A percentile compares a stretch with the other conserved stretches of the same genome.
These are phyloP conservation scores for Macrophya annulata DNA, from an alignment of 2,888 invertebrate species.

Conservation along the genomic window DNA sequence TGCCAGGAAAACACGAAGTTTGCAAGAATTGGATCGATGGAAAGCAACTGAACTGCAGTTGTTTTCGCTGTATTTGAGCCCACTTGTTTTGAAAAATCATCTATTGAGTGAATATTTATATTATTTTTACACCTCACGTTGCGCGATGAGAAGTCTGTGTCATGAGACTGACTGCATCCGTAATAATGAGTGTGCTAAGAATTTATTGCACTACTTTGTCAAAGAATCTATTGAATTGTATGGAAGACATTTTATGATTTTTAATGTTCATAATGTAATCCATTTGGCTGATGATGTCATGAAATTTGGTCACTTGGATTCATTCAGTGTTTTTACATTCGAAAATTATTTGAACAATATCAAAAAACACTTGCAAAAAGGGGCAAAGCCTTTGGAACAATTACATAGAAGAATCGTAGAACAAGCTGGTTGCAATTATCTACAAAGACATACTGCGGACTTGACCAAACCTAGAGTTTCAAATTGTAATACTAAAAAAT, in stretches of 20 bases:
- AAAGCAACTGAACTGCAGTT: slow-evolving; percentile 58
- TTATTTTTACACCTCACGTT: slow-evolving; percentile 56
- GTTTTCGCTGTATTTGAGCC: slow-evolving; percentile 58
- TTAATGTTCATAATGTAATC: slow-evolving; percentile 48
- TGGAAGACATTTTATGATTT: slow-evolving; percentile 32
- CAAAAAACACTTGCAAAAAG: slow-evolving; percentile 36
- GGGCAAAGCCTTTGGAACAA: slow-evolving; percentile 41
- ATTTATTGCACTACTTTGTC: slow-evolving; percentile 22
- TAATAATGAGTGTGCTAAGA: slow-evolving; percentile 55
- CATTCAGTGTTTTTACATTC: slow-evolving; percentile 50
- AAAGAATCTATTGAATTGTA: background rate
- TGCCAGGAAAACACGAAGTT: slow-evolving; percentile 64
- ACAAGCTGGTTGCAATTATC: background rate
- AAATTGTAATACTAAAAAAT: background rate
- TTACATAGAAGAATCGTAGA: slow-evolving; percentile 24
- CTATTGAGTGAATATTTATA: slow-evolving; percentile 7
- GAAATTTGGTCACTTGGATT: slow-evolving; percentile 45
- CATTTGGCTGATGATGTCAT: slow-evolving; percentile 43
- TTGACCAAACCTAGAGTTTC: background rate
- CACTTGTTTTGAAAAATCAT: slow-evolving; percentile 44
- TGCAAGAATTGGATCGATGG: slow-evolving; percentile 57
- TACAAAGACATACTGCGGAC: background rate
- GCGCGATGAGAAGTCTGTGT: slow-evolving; percentile 57
- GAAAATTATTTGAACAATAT: slow-evolving; percentile 24
- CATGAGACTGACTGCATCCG: slow-evolving; percentile 38